Evolutionary conservation across 2,113 vertebrate genomes (phyloP).

Genomic region (Semnornis frantzii): DNA sequence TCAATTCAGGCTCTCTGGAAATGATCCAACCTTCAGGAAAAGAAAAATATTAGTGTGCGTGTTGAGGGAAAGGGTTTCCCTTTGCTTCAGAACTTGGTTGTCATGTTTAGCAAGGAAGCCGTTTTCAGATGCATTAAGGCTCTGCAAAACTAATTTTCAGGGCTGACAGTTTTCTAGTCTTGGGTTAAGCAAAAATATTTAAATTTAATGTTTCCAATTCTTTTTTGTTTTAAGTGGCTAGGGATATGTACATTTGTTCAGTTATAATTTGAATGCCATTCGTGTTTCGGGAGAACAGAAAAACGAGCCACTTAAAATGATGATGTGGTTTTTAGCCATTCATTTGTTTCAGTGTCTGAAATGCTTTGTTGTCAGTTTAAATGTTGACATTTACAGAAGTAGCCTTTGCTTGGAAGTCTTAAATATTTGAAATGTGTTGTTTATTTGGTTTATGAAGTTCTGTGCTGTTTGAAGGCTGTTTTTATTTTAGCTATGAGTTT

Average conservation of each 20-base stretch:
- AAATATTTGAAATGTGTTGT: slow-evolving; percentile 8
- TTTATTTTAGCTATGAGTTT: slow-evolving; percentile 30
- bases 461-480: background rate
- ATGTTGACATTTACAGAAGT: background rate
- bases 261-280: background rate
- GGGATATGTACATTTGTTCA: background rate
- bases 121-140: slow-evolving; percentile 33
- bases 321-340: background rate
- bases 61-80: slow-evolving; percentile 29
- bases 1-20: slow-evolving; percentile 50
- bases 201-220: background rate
- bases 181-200: slow-evolving; percentile 11
- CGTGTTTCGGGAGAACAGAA: background rate
- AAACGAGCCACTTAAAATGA: background rate
- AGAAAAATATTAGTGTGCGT: slow-evolving; percentile 45
- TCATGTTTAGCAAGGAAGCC: slow-evolving; percentile 42
- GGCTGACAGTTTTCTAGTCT: slow-evolving; percentile 17
- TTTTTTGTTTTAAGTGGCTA: background rate
- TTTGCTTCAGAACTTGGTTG: slow-evolving; percentile 16
- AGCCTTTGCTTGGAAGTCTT: slow-evolving; percentile 6
- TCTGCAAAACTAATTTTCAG: slow-evolving; percentile 37
- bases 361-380: background rate
- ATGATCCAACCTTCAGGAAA: slow-evolving; percentile 43
- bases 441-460: slow-evolving; percentile 42
- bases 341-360: background rate